Evolutionary conservation across 1,140 invertebrate species (phyloP), one percentile per base, ranked within the genome.

Genomic region (Aculops lycopersici): DNA sequence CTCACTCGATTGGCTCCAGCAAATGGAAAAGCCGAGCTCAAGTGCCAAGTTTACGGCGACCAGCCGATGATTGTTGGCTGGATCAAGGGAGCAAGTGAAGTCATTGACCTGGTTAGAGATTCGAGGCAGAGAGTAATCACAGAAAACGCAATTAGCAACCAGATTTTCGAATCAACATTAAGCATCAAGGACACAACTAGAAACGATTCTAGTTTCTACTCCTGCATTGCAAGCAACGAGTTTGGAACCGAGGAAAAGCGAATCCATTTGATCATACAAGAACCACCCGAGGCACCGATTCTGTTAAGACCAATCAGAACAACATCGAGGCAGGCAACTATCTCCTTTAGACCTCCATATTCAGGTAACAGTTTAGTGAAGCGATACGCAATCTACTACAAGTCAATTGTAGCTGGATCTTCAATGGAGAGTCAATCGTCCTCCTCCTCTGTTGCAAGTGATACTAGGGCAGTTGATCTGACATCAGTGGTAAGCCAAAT

Each of bases 151-250:
- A 8, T n/a, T 8, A 8, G 8, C 8, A 8, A 31, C 24, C 8
- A 31, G 8, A 31, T 31, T n/a, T 8, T 8, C 8, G n/a, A n/a
- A 8, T 8, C 8, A n/a, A 31, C 24, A 8, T n/a, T 31, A 8
- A n/a, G n/a, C 24, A n/a, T 31, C 8, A 31, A 8, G 8, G n/a
- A 8, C 8, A 31, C 24, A 8, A n/a, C 24, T n/a, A 8, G 24
- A 12, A 37, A 15, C 8, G 61, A 63, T 47, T 58, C 58, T 4
- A 55, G 54, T 17, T 52, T 58, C 21, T 63, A 59, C 46, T 56
- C 55, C 0, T 63, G 61, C 44, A 40, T 47, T 2, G 58, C 58
- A 0, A 46, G 47, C 14, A 63, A 63, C 42, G 41, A 46, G 3
- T 50, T 56, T 39, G 60, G 60, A 8, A 8, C 24, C 5, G n/a